A percentile compares a stretch with the other conserved stretches of the same genome.
Conservation (phyloP, 2,888 invertebrate species). For the Aphidius colemani region DNA sequence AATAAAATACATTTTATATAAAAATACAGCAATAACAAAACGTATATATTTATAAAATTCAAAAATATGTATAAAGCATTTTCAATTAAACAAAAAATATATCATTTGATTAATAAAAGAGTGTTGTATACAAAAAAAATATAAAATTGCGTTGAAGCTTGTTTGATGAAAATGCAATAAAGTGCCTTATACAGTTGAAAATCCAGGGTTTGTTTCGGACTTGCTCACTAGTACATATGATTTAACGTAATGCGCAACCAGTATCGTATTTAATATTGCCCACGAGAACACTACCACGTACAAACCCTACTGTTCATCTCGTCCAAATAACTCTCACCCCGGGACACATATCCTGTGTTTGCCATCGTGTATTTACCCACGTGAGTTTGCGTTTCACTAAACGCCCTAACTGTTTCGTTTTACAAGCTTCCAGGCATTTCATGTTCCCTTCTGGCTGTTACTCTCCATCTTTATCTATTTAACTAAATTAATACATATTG, state of each 20-base stretch:
- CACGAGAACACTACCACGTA: slow-evolving; percentile 20
- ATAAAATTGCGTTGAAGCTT: no score
- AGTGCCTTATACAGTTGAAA: slow-evolving; percentile 16
- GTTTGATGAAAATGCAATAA: slow-evolving; percentile 25
- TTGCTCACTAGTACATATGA: slow-evolving; percentile 15
- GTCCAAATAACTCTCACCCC: background rate
- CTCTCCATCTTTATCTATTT: no score
- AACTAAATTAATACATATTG: no score
- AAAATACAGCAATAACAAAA: no score
- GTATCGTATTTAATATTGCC: slow-evolving; percentile 30
- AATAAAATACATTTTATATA: no score
- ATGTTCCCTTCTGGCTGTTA: no score
- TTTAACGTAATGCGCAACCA: slow-evolving; percentile 39
- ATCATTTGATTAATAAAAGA: no score
- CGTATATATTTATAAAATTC: no score
- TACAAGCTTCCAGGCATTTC: slow-evolving; percentile 13
- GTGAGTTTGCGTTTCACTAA: slow-evolving; percentile 31
- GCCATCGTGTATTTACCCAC: slow-evolving; percentile 28
- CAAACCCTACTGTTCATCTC: slow-evolving; percentile 4
- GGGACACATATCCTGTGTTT: slow-evolving; percentile 4
- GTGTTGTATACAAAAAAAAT: background rate
- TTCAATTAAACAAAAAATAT: no score
- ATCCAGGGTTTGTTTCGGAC: background rate
- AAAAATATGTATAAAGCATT: no score
- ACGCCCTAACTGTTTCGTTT: slow-evolving; percentile 27